phyloP scores from a whole-genome alignment of 2,113 vertebrate genomes.

The Turdus rufiventris region DNA sequence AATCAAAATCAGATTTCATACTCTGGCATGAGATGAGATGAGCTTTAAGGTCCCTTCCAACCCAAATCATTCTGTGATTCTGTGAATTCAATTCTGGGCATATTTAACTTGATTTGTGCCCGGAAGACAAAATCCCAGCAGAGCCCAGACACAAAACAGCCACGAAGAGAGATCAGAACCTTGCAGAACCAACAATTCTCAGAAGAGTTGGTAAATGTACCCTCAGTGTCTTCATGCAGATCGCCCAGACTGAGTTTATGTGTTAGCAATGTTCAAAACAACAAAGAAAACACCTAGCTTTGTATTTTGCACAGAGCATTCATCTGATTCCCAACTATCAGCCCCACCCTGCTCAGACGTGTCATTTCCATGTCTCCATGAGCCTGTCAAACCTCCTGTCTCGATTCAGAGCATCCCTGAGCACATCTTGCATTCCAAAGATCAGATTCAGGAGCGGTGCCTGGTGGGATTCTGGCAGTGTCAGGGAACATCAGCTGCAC shows the following conservation, averaged over 20 bases:
- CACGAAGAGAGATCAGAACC: background rate
- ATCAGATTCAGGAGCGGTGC: background rate
- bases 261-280: accelerated
- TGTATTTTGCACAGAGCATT: background rate
- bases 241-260: background rate
- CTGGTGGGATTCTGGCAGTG: background rate
- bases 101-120: background rate
- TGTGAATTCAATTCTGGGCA: background rate
- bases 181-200: background rate
- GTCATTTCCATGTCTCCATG: slow-evolving; percentile 24
- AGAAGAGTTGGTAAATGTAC: background rate
- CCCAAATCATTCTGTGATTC: background rate
- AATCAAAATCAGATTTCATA: background rate
- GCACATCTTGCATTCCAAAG: background rate
- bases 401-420: background rate
- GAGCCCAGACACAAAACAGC: background rate
- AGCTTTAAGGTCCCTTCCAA: background rate
- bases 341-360: background rate
- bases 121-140: background rate
- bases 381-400: background rate
- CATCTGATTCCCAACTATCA: background rate
- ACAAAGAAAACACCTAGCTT: background rate
- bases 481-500: background rate
- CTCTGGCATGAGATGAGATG: background rate
- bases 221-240: background rate